Conservation (phyloP, 2,888 invertebrate genomes). For the Pristionchus exspectatus region DNA sequence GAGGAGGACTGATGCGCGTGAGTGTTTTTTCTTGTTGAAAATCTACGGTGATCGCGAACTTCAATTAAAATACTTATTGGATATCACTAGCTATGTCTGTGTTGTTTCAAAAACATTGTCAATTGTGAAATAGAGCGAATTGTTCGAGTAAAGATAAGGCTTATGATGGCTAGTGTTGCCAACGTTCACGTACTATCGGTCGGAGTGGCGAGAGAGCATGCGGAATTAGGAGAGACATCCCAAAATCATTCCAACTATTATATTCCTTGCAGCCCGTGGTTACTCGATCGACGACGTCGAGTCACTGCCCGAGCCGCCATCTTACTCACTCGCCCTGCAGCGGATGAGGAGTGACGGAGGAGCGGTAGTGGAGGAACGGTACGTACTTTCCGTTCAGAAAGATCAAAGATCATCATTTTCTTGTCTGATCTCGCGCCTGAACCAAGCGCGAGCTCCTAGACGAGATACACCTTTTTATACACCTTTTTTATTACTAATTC, state of each 20-base stretch:
- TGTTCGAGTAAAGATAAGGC: background rate
- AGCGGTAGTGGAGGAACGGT: conserved; percentile 31
- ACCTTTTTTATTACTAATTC: background rate
- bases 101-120: background rate
- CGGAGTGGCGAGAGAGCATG: background rate
- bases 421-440: no score
- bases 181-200: background rate
- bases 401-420: no score
- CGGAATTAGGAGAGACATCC: background rate
- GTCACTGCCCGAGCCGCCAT: conserved; percentile 65
- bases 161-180: background rate
- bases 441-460: no score
- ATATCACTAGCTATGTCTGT: background rate
- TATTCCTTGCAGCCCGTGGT: conserved; percentile 20
- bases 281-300: conserved; percentile 65
- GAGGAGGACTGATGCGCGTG: background rate
- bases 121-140: background rate
- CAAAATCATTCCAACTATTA: background rate
- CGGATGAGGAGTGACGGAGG: conserved; percentile 46
- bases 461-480: no score
- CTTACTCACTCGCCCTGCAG: conserved; percentile 67
- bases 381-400: background rate
- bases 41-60: no score
- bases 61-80: no score
- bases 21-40: background rate